Base-by-base conservation (phyloP, 2,797 vertebrate genomes). In the Botia almorhae region DNA sequence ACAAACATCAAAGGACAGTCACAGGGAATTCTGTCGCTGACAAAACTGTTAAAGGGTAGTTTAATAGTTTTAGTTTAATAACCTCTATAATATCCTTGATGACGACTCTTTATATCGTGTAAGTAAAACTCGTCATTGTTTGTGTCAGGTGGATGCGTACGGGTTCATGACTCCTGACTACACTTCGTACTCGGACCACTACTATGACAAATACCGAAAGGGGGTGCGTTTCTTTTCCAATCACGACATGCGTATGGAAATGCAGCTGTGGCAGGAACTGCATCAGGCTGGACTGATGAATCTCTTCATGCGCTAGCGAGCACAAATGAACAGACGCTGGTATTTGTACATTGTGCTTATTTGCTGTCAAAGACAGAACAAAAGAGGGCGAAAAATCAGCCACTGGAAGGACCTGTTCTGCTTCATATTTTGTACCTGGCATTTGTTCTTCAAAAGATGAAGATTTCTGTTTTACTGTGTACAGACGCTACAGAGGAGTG, bases 111-210 rank as follows among this genome's bases (percentile, higher is more conserved):
- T 1, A 48, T 56, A 12, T 48, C 23, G 26, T 26, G 4, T 14
- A 46, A 63, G 4, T 0, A 48, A 69, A 26, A 16, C 29, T 75
- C 6, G 21, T 51, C 3, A 21, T 26, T 36, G 26, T 64, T 19
- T 1, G 0, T 75, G 5, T 0, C 46, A 95, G 94, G 94, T 95
- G 76, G 93, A 85, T 3, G 94, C 94, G 0, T 95, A 95, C 0
- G 95, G 94, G 65, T 95, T 94, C 86, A 94, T 96, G 89, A 95
- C 94, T 0, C 89, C 93, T 0, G 91, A 94, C 87, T 96, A 87
- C 21, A 17, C 0, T 0, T 90, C 84, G 0, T 95, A 93, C 85
- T 95, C 95, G 0, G 91, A 95, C 75, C 94, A 95, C 85, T 96
- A 95, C 85, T 96, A 84, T 0, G 94, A 95, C 88, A 81, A 0